Conservation (phyloP, 2,113 vertebrate genomes). For the Sylvia atricapilla region DNA sequence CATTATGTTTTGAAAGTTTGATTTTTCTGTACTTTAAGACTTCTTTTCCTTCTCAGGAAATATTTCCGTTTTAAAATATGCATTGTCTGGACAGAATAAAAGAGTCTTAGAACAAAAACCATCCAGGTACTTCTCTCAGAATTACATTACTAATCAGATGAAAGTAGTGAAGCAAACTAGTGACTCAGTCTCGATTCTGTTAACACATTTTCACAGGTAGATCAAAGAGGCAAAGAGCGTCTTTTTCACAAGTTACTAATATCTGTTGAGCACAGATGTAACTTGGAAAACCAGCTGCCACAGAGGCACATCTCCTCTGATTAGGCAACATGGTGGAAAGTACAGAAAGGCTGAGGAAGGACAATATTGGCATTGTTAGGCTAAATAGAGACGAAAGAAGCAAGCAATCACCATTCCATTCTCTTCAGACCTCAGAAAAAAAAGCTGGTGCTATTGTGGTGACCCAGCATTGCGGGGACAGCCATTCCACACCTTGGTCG, state of each 20-base stretch:
- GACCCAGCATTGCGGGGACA: neutral
- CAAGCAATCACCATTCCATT: neutral
- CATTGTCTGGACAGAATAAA: neutral
- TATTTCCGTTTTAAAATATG: neutral
- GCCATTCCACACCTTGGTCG: neutral
- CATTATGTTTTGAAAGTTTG: neutral
- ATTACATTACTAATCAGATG: neutral
- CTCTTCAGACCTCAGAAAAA: neutral
- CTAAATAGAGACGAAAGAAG: neutral
- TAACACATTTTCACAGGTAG: neutral
- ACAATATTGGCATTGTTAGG: neutral
- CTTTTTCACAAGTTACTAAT: neutral
- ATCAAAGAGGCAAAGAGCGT: neutral
- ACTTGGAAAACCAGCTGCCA: neutral
- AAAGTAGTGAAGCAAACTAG: neutral
- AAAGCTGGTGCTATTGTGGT: neutral
- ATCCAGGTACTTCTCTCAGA: neutral
- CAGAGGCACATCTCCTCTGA: neutral
- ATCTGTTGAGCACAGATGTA: neutral
- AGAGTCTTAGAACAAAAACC: neutral
- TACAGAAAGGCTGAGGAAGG: neutral
- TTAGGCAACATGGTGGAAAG: neutral
- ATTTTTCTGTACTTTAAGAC: neutral
- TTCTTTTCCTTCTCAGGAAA: neutral
- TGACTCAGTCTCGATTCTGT: neutral